Evolutionary conservation across 2,113 vertebrate genomes (phyloP).

Genomic region (Xerus inauris): DNA sequence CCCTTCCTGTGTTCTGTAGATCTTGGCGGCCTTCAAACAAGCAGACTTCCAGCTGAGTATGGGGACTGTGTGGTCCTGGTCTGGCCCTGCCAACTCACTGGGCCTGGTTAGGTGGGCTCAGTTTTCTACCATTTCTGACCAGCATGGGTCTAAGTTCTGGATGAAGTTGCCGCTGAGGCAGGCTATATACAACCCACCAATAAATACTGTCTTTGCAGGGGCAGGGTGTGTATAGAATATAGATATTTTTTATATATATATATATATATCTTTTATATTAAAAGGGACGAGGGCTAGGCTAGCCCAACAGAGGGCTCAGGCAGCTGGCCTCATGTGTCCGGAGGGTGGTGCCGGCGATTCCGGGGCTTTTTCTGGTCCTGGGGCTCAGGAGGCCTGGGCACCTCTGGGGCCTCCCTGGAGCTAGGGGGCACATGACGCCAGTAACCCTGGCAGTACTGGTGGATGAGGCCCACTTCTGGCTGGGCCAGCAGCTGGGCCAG

Average conservation of each 20-base stretch:
- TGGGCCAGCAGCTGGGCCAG: conserved; percentile 97
- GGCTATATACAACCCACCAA: conserved; percentile 94
- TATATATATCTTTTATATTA: conserved; percentile 91
- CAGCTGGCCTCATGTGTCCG: conserved; percentile 91
- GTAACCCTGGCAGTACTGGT: conserved; percentile 99
- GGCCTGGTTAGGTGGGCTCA: neutral
- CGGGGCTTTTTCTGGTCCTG: conserved; percentile 98
- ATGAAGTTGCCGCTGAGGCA: conserved; percentile 38
- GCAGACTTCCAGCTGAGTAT: conserved; percentile 50
- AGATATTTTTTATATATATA: conserved; percentile 85
- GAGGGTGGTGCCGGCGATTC: conserved; percentile 96
- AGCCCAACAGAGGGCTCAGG: conserved; percentile 79
- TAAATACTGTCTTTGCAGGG: conserved; percentile 91
- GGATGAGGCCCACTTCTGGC: conserved; percentile 97
- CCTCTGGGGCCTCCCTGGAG: conserved; percentile 88
- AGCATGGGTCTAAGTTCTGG: conserved; percentile 27
- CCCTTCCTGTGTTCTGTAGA: conserved; percentile 24
- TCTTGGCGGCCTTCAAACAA: neutral
- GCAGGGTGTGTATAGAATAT: conserved; percentile 71
- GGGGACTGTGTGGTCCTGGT: conserved; percentile 48
- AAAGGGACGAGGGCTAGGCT: conserved; percentile 84
- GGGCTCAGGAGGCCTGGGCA: conserved; percentile 92
- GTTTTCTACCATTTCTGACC: conserved; percentile 52
- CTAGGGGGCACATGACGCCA: conserved; percentile 91
- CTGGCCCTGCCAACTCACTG: neutral